Conservation (phyloP, 64 coral and sea anemone species). For the Montipora capricornis region DNA sequence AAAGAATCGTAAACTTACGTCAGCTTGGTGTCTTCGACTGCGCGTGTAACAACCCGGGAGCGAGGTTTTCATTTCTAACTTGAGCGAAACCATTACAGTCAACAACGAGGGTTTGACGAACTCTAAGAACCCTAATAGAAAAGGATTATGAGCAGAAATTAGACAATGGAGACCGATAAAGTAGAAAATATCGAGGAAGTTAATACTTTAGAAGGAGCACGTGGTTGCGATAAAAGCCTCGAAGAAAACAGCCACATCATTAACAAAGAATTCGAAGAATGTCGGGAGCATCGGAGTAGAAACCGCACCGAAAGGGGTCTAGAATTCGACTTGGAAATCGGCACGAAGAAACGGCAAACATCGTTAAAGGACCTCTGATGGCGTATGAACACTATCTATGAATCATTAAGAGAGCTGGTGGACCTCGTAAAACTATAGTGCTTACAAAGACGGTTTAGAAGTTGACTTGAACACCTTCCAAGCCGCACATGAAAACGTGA, state of each 20-base stretch:
- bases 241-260: background rate
- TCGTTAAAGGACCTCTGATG: background rate
- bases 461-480: no score
- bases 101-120: background rate
- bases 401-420: background rate
- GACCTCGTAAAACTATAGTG: no score
- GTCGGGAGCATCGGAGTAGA: background rate
- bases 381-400: background rate
- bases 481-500: no score
- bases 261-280: conserved; percentile 17
- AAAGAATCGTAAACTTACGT: no score
- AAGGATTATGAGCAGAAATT: conserved; percentile 5
- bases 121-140: background rate
- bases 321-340: conserved; percentile 29
- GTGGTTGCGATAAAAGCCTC: background rate
- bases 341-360: conserved; percentile 4
- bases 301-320: background rate
- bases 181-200: background rate
- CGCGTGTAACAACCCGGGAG: no score
- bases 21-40: no score
- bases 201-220: background rate
- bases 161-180: conserved; percentile 11
- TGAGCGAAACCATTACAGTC: no score
- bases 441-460: no score
- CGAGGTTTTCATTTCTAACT: no score